phyloP scores from a whole-genome alignment of 1,140 invertebrate genomes.

The Zaprionus davidi region DNA sequence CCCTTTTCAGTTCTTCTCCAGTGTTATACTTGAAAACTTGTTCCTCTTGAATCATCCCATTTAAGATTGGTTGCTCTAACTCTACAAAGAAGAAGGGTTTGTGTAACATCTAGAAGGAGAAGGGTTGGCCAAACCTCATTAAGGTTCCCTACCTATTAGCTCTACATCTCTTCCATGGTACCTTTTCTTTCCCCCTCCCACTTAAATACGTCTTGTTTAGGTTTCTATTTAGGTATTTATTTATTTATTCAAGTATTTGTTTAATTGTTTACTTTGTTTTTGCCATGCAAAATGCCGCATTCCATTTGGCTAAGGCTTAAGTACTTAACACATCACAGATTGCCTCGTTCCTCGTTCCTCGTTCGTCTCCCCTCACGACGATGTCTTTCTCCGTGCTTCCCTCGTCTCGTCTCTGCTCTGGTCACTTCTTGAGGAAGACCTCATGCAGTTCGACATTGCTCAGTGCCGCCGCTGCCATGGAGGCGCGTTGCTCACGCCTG shows the following conservation, averaged over 20 bases:
- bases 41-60: too few species aligned
- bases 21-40: too few species aligned
- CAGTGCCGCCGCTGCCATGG: conserved; percentile 23
- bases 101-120: too few species aligned
- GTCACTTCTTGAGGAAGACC: conserved; percentile 66
- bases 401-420: not conserved
- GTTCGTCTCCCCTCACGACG: not conserved
- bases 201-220: not conserved
- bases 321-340: conserved; percentile 79
- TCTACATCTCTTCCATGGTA: too few species aligned
- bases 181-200: not conserved
- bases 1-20: too few species aligned
- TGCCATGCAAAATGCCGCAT: conserved; percentile 51
- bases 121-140: too few species aligned
- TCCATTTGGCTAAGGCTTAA: conserved; percentile 66
- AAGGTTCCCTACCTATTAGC: too few species aligned
- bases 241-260: conserved; percentile 32
- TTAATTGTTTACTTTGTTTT: conserved; percentile 45
- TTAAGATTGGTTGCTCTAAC: too few species aligned
- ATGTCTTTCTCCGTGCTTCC: not conserved
- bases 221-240: not conserved
- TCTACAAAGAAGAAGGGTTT: too few species aligned
- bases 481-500: conserved; percentile 33
- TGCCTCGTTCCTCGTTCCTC: conserved; percentile 48
- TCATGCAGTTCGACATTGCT: conserved; percentile 67